These are phyloP conservation scores for Temnothorax ravouxi DNA, from an alignment of 2,888 invertebrate genomes.

Conservation along the genomic window DNA sequence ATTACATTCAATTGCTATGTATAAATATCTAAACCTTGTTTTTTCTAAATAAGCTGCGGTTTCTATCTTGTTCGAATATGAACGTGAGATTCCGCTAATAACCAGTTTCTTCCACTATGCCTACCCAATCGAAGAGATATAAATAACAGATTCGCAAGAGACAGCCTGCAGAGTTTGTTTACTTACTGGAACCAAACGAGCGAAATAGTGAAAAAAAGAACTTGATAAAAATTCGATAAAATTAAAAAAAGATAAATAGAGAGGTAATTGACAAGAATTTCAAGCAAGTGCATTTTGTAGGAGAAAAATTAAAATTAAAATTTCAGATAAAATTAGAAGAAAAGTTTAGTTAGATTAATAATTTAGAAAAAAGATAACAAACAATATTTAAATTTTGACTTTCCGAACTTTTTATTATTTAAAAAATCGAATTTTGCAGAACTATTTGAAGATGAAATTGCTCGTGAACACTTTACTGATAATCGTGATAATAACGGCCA, in stretches of 20 bases:
- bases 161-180: background rate
- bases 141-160: background rate
- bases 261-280: background rate
- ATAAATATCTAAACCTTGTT: background rate
- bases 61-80: background rate
- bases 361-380: background rate
- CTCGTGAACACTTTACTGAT: background rate
- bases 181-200: background rate
- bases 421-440: background rate
- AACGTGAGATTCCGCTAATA: background rate
- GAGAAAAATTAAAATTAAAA: background rate
- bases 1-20: background rate
- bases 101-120: constrained; percentile 8
- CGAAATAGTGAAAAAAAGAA: background rate
- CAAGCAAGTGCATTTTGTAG: background rate
- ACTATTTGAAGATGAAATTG: background rate
- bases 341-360: background rate
- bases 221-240: background rate
- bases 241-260: background rate
- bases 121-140: background rate
- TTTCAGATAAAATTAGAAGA: background rate
- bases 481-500: background rate
- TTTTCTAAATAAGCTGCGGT: background rate
- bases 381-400: background rate
- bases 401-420: background rate